These are phyloP conservation scores for Dipodomys spectabilis DNA, from an alignment of 2,113 vertebrate genomes.

Conservation along the genomic window DNA sequence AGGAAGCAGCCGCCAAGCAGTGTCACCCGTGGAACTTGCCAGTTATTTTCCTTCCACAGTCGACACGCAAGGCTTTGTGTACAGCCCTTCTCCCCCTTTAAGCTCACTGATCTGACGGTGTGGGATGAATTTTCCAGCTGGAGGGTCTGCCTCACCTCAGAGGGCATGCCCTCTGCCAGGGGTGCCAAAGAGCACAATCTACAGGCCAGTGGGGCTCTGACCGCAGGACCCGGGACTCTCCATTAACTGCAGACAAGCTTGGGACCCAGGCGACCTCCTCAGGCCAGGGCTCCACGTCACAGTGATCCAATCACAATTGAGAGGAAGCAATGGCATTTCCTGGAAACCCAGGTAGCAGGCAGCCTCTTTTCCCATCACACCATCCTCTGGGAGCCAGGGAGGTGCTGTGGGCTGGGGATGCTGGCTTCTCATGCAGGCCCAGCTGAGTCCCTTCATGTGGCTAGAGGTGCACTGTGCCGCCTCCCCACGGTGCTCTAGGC, in stretches of 20 bases:
- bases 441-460: fast-evolving
- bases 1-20: neutral
- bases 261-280: neutral
- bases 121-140: neutral
- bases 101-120: neutral
- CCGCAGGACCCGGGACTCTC: neutral
- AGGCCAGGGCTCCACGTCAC: neutral
- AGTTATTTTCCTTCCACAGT: neutral
- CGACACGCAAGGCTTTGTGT: neutral
- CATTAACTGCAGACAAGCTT: neutral
- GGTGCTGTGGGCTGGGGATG: neutral
- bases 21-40: neutral
- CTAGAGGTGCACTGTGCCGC: fast-evolving
- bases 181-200: neutral
- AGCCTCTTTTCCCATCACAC: neutral
- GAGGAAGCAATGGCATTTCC: neutral
- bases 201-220: neutral
- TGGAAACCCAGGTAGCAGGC: neutral
- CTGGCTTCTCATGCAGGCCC: neutral
- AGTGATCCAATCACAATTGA: neutral
- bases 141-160: neutral
- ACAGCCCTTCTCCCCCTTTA: neutral
- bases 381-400: neutral
- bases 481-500: no score
- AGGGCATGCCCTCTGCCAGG: neutral